Conservation (phyloP, 2,888 invertebrate species). For the Callosobruchus maculatus region DNA sequence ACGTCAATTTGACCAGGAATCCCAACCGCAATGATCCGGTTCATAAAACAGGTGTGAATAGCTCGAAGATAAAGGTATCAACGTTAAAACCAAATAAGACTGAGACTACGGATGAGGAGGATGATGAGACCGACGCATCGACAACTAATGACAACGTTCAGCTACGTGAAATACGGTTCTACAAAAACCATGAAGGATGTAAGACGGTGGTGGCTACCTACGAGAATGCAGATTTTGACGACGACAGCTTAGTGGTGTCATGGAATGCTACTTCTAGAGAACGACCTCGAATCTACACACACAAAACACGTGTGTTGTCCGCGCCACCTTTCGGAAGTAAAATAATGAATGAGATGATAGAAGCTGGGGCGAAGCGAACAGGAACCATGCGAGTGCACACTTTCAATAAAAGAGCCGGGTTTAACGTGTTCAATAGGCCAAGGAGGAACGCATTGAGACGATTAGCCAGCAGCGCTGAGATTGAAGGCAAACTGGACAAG, state of each 20-base stretch:
- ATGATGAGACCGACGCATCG: not conserved
- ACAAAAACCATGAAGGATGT: conserved; percentile 30
- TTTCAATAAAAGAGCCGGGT: conserved; percentile 36
- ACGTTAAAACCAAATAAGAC: too few relatives aligned
- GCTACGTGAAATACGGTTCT: conserved; percentile 43
- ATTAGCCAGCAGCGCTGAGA: conserved; percentile 34
- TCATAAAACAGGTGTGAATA: not conserved
- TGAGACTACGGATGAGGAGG: not conserved
- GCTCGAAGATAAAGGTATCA: too few relatives aligned
- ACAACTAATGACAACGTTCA: conserved; percentile 28
- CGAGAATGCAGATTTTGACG: conserved; percentile 30
- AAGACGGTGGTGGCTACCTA: conserved; percentile 45
- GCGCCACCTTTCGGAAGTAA: conserved; percentile 18
- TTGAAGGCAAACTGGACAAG: conserved; percentile 38
- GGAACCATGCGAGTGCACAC: conserved; percentile 40
- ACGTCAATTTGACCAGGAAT: not conserved
- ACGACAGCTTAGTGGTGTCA: conserved; percentile 41
- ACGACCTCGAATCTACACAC: conserved; percentile 38
- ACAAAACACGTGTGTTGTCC: conserved; percentile 21
- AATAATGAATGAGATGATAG: not conserved
- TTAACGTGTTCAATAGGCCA: conserved; percentile 31
- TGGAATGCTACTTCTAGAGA: conserved; percentile 36
- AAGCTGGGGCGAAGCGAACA: conserved; percentile 32
- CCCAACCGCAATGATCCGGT: not conserved
- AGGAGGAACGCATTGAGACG: conserved; percentile 39